phyloP scores from a whole-genome alignment of 2,113 vertebrate genomes.

The Fulmarus glacialis region DNA sequence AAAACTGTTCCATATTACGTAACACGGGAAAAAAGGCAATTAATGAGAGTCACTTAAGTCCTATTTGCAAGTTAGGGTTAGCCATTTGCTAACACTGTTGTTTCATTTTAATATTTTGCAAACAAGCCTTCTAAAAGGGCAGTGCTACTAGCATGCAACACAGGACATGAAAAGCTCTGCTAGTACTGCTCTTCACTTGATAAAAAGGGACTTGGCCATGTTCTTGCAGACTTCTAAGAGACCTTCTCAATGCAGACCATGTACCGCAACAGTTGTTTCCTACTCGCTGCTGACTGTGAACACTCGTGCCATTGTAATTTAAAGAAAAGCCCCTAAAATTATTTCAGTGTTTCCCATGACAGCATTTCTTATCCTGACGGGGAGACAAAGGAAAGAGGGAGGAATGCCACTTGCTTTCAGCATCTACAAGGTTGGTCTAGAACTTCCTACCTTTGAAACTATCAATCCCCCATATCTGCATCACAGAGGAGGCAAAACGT shows the following conservation, averaged over 20 bases:
- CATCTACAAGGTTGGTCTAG: constrained; percentile 39
- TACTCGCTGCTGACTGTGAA: background rate
- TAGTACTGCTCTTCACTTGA: background rate
- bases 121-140: background rate
- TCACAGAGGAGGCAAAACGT: constrained; percentile 48
- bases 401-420: constrained; percentile 24
- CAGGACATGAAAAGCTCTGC: background rate
- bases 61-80: background rate
- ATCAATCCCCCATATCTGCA: constrained; percentile 51
- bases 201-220: background rate
- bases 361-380: background rate
- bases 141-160: background rate
- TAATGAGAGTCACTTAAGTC: background rate
- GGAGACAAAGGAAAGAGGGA: constrained; percentile 1
- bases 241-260: background rate
- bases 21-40: background rate
- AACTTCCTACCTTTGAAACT: constrained; percentile 64
- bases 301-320: background rate
- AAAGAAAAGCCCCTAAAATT: background rate
- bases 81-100: background rate
- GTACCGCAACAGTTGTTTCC: background rate
- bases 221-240: background rate
- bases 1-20: background rate
- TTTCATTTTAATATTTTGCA: background rate
- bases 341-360: background rate